Conservation (phyloP, 53 echinoderm and acorn worm species). For the Zoroaster sp. region DNA sequence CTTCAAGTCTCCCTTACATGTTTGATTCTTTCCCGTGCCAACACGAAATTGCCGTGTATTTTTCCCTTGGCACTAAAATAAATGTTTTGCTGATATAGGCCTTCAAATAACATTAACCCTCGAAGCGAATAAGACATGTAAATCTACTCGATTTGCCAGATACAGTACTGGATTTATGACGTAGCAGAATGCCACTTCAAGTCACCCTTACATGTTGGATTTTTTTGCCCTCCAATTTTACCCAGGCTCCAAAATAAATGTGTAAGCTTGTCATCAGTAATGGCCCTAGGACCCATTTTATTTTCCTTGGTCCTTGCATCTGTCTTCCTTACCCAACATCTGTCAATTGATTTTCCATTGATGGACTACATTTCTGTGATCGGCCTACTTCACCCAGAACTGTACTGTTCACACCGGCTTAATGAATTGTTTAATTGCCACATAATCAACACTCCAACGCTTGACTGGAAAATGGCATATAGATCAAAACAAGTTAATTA, state of each 20-base stretch:
- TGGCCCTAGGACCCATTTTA: background rate
- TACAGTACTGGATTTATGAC: no score
- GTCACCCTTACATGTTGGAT: background rate
- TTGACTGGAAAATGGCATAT: no score
- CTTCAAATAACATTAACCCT: no score
- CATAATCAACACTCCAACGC: background rate
- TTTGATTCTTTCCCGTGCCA: conserved; percentile 1
- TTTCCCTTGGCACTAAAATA: background rate
- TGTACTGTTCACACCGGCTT: background rate
- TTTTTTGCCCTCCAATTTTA: background rate
- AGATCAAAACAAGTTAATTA: background rate
- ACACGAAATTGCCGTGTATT: background rate
- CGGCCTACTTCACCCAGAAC: background rate
- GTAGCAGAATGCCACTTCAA: background rate
- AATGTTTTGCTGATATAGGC: no score
- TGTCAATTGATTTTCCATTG: no score
- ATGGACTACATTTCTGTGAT: no score
- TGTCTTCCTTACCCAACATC: background rate
- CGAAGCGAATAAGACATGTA: no score
- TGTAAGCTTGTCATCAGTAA: conserved; percentile 8
- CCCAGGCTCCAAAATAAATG: background rate
- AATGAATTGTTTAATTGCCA: background rate
- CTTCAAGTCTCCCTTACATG: background rate
- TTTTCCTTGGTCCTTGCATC: background rate
- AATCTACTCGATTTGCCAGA: no score